These are phyloP conservation scores for Penaeus indicus DNA, from an alignment of 1,140 invertebrate species.

Conservation along the genomic window DNA sequence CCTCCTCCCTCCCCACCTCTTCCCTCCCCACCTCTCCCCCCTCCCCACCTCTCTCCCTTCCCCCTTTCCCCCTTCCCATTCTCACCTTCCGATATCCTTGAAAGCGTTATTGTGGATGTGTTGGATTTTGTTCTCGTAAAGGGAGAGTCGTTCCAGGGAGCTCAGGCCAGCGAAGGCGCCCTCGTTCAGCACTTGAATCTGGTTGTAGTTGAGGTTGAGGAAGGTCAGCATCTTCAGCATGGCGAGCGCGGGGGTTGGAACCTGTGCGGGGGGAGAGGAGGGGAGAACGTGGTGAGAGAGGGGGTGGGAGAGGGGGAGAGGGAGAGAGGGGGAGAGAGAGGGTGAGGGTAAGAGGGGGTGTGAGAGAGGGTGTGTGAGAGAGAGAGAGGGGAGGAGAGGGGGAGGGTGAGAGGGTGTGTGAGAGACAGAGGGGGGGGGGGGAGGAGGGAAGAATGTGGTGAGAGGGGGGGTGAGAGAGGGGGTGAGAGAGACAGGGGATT, in stretches of 20 bases:
- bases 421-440: too few species aligned
- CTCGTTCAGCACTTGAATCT: constrained; percentile 21
- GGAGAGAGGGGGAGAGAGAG: too few species aligned
- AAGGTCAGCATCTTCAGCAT: constrained; percentile 37
- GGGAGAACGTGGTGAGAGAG: not conserved
- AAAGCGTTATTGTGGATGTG: constrained; percentile 80
- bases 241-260: not conserved
- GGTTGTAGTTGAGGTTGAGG: constrained; percentile 52
- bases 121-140: constrained; percentile 84
- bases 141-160: constrained; percentile 81
- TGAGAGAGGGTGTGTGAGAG: too few species aligned
- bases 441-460: too few species aligned
- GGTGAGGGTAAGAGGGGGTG: too few species aligned
- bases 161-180: constrained; percentile 77
- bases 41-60: not conserved
- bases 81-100: constrained; percentile 68
- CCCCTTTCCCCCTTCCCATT: not conserved
- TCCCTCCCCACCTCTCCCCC: not conserved
- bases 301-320: too few species aligned
- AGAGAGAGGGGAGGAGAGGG: too few species aligned
- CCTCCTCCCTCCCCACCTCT: too few species aligned
- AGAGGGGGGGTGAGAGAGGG: too few species aligned
- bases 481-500: not conserved
- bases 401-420: too few species aligned
- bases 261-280: not conserved